Base-by-base conservation (phyloP, 2,888 invertebrate genomes). In the Melinaea marsaeus region DNA sequence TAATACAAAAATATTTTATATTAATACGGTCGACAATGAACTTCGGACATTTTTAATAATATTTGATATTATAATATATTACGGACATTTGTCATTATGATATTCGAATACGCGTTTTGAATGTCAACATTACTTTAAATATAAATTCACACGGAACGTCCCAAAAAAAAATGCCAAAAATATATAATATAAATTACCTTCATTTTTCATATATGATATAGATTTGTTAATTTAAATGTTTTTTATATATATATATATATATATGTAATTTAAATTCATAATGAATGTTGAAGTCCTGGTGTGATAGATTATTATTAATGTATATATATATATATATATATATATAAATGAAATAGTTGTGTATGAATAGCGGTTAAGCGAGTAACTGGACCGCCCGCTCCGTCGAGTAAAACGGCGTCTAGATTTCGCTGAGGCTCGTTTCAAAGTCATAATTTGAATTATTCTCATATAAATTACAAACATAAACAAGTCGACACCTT, bases 301-400 rank as follows among this genome's bases (percentile, higher is more conserved):
- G 22, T 22, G 22, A 22, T 22, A 22, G 22, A 22, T 22, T 22
- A 22, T 22, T 22, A 22, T 22, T 22, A 22, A 22, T 22, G 22
- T 22, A 22, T 22, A 22, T 22, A 22, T 22, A 22, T 22, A 22
- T 22, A 22, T 22, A 42, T 37, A 42, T 42, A 9, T 42, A 42
- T 42, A 42, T 42, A 42, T 42, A 9, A 9, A 42, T 9, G 3
- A 42, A 42, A 42, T 42, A 7, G 7, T 7, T 42, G 3, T 81
- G 77, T 85, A 83, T 86, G 85, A 86, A 83, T 89, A 89, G 88
- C 87, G 87, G 88, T 88, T 86, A 85, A 84, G 82, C 84, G 85
- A 84, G 83, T 89, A 87, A 89, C 88, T 89, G 89, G 87, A 88
- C 84, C 83, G 81, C 76, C 75, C 79, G 81, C 78, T 74, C 76